A percentile compares a stretch with the other conserved stretches of the same genome.
Conservation (phyloP, 2,888 invertebrate genomes). For the Coenonympha arcania region DNA sequence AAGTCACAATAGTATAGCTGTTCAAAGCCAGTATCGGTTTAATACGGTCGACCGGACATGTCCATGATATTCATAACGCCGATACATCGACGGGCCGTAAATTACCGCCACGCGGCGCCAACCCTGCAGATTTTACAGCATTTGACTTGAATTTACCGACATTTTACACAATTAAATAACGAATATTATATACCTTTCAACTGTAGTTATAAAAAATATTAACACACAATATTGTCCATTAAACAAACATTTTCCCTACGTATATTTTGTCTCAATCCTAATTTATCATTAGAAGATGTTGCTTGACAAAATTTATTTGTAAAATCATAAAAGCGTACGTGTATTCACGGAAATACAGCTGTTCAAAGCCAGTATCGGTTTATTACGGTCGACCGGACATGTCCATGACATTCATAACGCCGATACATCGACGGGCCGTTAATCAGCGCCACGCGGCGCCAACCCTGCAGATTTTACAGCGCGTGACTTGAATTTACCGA, state of each 20-base stretch:
- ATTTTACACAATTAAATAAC: no score
- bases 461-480: neutral
- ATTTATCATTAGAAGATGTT: no score
- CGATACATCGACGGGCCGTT: slow-evolving; percentile 1
- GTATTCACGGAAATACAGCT: no score
- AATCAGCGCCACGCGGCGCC: neutral
- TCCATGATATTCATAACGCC: slow-evolving; percentile 1
- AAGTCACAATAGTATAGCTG: no score
- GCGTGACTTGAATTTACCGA: slow-evolving; percentile 4
- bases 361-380: neutral
- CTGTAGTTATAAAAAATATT: no score
- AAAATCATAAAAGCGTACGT: no score
- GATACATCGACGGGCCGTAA: slow-evolving; percentile 2
- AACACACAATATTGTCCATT: no score
- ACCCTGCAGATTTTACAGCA: neutral
- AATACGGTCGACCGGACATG: neutral
- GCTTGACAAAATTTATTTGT: no score
- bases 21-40: neutral
- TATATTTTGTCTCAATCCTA: no score
- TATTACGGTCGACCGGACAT: neutral
- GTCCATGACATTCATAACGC: slow-evolving; percentile 2
- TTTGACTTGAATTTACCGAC: slow-evolving; percentile 4
- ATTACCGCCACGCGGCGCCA: neutral
- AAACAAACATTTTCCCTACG: no score
- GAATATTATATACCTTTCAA: neutral